Evolutionary conservation across 2,888 invertebrate genomes (phyloP).

Genomic region (Torymus tubicola): DNA sequence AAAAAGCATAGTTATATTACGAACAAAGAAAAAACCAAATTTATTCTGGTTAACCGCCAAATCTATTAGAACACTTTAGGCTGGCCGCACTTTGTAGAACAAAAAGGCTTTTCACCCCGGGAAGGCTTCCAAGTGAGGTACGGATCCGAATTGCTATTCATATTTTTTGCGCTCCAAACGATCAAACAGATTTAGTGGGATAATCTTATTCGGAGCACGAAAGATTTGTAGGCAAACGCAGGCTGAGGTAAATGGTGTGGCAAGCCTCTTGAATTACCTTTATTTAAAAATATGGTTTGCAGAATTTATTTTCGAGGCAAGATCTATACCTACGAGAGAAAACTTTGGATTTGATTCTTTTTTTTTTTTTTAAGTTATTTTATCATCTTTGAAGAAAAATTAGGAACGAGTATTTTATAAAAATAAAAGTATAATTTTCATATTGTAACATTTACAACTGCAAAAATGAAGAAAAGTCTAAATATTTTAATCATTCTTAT

Average conservation of each 20-base stretch:
- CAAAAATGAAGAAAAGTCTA: too few species aligned
- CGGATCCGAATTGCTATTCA: constrained; percentile 24
- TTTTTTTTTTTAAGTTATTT: too few species aligned
- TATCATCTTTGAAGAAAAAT: too few species aligned
- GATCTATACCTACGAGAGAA: too few species aligned
- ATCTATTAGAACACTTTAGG: constrained; percentile 4
- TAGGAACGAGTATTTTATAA: too few species aligned
- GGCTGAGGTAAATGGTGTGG: constrained; percentile 15
- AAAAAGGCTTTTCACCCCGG: constrained; percentile 11
- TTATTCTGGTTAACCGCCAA: constrained; percentile 2
- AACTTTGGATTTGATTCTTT: too few species aligned
- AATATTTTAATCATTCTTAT: too few species aligned
- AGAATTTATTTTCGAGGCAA: too few species aligned
- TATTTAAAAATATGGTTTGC: background rate
- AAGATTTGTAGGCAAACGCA: background rate
- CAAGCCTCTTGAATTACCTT: background rate
- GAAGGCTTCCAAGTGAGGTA: background rate
- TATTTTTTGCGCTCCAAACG: constrained; percentile 32
- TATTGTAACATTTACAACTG: too few species aligned
- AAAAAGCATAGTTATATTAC: too few species aligned
- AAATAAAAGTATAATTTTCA: too few species aligned
- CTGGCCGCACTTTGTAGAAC: background rate
- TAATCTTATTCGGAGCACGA: constrained; percentile 31
- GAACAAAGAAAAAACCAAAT: background rate
- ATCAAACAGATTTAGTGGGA: constrained; percentile 27